Evolutionary conservation across 1,140 invertebrate genomes (phyloP), one percentile per base, ranked within the genome.

Genomic region (Eupristina koningsbergeri): DNA sequence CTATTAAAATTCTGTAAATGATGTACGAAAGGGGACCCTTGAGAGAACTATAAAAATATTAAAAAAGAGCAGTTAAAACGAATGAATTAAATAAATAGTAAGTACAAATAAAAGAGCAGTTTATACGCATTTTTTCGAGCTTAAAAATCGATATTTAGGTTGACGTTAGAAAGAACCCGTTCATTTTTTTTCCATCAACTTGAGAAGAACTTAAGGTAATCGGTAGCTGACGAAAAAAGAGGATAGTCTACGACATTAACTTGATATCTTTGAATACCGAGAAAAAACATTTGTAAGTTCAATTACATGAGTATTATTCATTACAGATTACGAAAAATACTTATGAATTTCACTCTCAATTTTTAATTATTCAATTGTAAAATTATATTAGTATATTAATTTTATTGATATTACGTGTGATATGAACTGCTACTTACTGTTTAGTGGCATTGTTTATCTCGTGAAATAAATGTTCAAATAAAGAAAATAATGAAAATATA

Each of bases 171-270:
- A 39, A 82, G 22, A 36, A 1, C 34, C 53, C 82, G 81, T 17
- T 85, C 85, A 83, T 87, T 87, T 81, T 81, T 87, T 84, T 86
- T 84, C 11, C n/a, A 45, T 22, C 41, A 36, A 6, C 84, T 85
- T 81, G 83, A 74, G 83, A 85, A 83, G 85, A 87, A 87, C 84
- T 85, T 86, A 85, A 87, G 83, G 85, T 86, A 85, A 83, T 84
- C 85, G 78, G 85, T 78, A 79, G 83, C 84, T 80, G 79, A 77
- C 80, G 83, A 84, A 84, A 88, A 87, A 85, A 86, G 81, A 86
- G n/a, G n/a, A n/a, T n/a, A n/a, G 85, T 87, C 87, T 86, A 71
- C 85, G 85, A 86, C 83, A 82, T 47, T n/a, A 39, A 29, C 29
- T 64, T 3, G 39, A 19, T 82, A 73, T 82, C 71, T 58, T 82